phyloP scores from a whole-genome alignment of 2,888 invertebrate genomes.

The Microchrysa polita region DNA sequence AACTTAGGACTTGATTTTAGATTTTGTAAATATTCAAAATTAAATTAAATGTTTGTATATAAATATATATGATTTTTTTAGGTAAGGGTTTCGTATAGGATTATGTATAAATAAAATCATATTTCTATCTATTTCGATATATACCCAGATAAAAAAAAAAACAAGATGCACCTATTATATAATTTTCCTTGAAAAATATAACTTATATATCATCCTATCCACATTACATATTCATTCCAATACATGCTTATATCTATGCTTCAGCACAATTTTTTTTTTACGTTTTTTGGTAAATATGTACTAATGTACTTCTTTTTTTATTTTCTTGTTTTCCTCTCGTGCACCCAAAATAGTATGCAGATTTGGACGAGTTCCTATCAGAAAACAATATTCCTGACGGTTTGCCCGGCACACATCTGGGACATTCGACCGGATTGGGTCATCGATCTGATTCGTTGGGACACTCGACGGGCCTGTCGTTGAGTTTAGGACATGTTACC shows the following conservation, averaged over 20 bases:
- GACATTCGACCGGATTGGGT: slow-evolving; percentile 63
- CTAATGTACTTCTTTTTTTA: too few relatives aligned
- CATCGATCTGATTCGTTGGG: slow-evolving; percentile 65
- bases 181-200: slow-evolving; percentile 39
- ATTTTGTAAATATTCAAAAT: too few relatives aligned
- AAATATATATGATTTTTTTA: too few relatives aligned
- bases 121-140: background rate
- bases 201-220: background rate
- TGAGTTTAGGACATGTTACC: slow-evolving; percentile 71
- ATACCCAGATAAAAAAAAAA: background rate
- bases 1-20: too few relatives aligned
- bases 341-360: slow-evolving; percentile 83
- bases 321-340: slow-evolving; percentile 29
- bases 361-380: slow-evolving; percentile 95
- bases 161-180: background rate
- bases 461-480: slow-evolving; percentile 69
- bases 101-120: background rate
- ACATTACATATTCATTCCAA: slow-evolving; percentile 5
- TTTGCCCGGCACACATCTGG: slow-evolving; percentile 70
- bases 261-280: too few relatives aligned
- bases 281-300: too few relatives aligned
- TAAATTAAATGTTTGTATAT: too few relatives aligned
- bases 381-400: slow-evolving; percentile 93
- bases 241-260: slow-evolving; percentile 20
- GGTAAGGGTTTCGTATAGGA: too few relatives aligned